Base-by-base conservation (phyloP, 2,113 vertebrate genomes). In the Alligator mississippiensis region DNA sequence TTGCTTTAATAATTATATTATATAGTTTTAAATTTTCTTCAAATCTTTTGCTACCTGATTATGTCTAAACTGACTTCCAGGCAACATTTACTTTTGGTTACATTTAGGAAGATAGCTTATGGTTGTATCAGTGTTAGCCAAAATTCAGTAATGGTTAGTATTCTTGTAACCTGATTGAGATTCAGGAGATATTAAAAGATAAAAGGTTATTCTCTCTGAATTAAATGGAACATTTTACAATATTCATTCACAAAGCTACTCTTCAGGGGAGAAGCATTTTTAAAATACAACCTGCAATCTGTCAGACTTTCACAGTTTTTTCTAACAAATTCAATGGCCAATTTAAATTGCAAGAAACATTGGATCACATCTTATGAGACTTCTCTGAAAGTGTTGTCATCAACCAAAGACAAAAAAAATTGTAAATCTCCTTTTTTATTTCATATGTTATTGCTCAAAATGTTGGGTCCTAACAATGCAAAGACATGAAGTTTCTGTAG, bases 171-270 rank as follows among this genome's bases (percentile, higher is more conserved):
- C 47, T 66, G 58, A 68, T 54, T 85, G 61, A 78, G 77, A 15
- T 77, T 21, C 77, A 17, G 25, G 92, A 94, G 89, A 89, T 91
- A 90, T 84, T 90, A 3, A 21, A 66, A 38, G 59, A 17, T 30
- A 93, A 96, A 64, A 91, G 80, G 83, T 86, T 94, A 84, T 92
- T 91, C 93, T 85, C n/a, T 75, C 83, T 77, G 47, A 90, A 87
- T 92, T 89, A 92, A 88, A 19, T 7, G 0, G 16, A 70, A 3
- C 17, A 24, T 63, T 34, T 22, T 89, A 60, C 79, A 91, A 66
- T 70, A 77, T 77, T 13, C 70, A 80, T 70, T 77, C 19, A 82
- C 88, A 81, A 11, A 38, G 18, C 13, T 93, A 34, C n/a, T 9
- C 83, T 85, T 66, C 17, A 17, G 76, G 72, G 27, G 25, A 76